Conservation (phyloP, 2,113 vertebrate species). For the Mirounga angustirostris region DNA sequence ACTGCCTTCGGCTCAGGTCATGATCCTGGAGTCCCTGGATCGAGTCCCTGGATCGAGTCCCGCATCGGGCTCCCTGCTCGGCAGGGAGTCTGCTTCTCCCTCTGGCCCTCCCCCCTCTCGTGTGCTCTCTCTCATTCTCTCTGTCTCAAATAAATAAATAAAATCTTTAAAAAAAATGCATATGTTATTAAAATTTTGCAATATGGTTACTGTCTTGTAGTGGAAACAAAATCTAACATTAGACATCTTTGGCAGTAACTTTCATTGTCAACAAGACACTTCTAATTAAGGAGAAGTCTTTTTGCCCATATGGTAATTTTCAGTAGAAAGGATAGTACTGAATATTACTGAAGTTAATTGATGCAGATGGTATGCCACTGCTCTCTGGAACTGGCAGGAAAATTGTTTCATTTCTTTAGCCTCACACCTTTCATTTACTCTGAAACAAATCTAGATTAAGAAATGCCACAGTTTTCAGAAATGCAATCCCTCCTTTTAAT, state of each 20-base stretch:
- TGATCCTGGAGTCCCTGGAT: too few species aligned
- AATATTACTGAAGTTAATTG: neutral
- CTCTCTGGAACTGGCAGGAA: neutral
- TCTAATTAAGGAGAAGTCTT: neutral
- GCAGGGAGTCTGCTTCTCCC: too few species aligned
- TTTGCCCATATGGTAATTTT: slow-evolving; percentile 17
- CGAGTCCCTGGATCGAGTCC: too few species aligned
- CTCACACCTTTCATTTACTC: neutral
- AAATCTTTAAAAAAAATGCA: neutral
- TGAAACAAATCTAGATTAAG: slow-evolving; percentile 9
- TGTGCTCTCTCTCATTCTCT: too few species aligned
- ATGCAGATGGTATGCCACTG: neutral
- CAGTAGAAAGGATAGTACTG: neutral
- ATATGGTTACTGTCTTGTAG: slow-evolving; percentile 3
- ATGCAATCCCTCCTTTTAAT: neutral
- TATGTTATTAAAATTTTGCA: slow-evolving; percentile 41
- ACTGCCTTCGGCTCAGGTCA: too few species aligned
- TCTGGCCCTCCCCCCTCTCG: too few species aligned
- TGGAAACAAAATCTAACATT: neutral
- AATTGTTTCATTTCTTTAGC: neutral
- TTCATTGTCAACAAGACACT: slow-evolving; percentile 12
- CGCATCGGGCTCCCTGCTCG: too few species aligned
- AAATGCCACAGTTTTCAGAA: slow-evolving; percentile 40
- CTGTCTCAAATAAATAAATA: too few species aligned
- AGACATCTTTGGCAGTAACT: neutral